These are phyloP conservation scores for Minunthozetes semirufus DNA, from an alignment of 2,888 invertebrate species.

Conservation along the genomic window DNA sequence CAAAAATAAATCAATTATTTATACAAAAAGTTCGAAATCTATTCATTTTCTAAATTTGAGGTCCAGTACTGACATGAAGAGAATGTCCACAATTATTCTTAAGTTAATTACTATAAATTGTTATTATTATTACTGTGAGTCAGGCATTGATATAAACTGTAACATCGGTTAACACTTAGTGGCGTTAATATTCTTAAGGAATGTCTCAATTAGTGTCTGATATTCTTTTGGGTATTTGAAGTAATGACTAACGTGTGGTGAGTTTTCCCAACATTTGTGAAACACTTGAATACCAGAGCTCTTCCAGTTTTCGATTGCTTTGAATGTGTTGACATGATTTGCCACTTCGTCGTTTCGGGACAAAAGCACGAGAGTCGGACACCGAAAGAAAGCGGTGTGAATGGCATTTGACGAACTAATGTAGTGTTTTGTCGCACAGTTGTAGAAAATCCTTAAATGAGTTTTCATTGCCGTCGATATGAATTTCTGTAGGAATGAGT, in stretches of 20 bases:
- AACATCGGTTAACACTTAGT: neutral
- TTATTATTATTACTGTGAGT: no score
- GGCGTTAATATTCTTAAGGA: slow-evolving; percentile 49
- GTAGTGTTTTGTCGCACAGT: slow-evolving; percentile 75
- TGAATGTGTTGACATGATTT: slow-evolving; percentile 62
- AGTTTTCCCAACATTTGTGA: slow-evolving; percentile 66
- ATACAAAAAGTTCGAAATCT: no score
- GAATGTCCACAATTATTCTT: no score
- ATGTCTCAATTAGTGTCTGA: slow-evolving; percentile 56
- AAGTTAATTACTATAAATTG: no score
- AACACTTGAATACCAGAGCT: slow-evolving; percentile 64
- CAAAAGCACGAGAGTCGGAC: slow-evolving; percentile 68
- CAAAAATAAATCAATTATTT: no score
- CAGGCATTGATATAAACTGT: no score
- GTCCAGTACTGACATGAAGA: no score
- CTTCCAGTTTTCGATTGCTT: slow-evolving; percentile 67
- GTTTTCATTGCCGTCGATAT: slow-evolving; percentile 50
- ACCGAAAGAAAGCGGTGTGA: slow-evolving; percentile 65
- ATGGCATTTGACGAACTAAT: slow-evolving; percentile 69
- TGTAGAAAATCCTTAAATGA: slow-evolving; percentile 73
- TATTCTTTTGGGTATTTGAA: slow-evolving; percentile 62
- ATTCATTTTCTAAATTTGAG: no score
- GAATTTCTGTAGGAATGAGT: slow-evolving; percentile 50
- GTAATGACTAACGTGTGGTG: slow-evolving; percentile 66
- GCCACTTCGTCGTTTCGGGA: slow-evolving; percentile 68